These are phyloP conservation scores for Scolanthus callimorphus DNA, from an alignment of 92 coral and sea anemone species.

Conservation along the genomic window DNA sequence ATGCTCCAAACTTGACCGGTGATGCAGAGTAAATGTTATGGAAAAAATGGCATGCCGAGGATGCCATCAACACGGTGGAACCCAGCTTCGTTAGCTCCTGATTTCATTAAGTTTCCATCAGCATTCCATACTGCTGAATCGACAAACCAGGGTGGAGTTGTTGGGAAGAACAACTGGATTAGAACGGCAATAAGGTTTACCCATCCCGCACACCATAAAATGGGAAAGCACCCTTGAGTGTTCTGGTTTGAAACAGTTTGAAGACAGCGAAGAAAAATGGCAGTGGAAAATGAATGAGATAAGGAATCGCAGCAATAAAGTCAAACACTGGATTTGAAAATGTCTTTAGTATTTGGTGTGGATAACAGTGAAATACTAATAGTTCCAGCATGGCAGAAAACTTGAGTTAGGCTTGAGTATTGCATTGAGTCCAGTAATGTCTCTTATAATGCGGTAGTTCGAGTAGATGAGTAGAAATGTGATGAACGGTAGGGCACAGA, in stretches of 20 bases:
- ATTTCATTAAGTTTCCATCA: conserved; percentile 74
- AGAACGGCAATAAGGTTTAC: conserved; percentile 83
- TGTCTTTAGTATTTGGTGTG: conserved; percentile 94
- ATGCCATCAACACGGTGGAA: conserved; percentile 94
- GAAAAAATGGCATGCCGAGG: conserved; percentile 89
- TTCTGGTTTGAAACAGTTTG: conserved; percentile 74
- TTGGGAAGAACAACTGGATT: conserved; percentile 94
- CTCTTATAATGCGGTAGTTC: conserved; percentile 80
- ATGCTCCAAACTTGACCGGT: conserved; percentile 98
- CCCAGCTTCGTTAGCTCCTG: conserved; percentile 96
- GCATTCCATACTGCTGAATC: conserved; percentile 97
- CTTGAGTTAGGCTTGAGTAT: conserved; percentile 79
- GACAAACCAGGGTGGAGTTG: conserved; percentile 99
- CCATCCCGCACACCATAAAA: conserved; percentile 98
- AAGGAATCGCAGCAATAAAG: conserved; percentile 94
- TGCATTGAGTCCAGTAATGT: conserved; percentile 71
- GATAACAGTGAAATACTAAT: conserved; percentile 92
- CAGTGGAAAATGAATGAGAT: conserved; percentile 87
- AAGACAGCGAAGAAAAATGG: conserved; percentile 80
- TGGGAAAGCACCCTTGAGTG: conserved; percentile 84
- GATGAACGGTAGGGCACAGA: conserved; percentile 79
- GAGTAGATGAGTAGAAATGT: conserved; percentile 70
- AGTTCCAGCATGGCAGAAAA: conserved; percentile 92
- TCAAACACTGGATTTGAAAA: conserved; percentile 96
- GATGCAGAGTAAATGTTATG: conserved; percentile 96